Base-by-base conservation (phyloP, 2,888 invertebrate species). In the Biston betularia region DNA sequence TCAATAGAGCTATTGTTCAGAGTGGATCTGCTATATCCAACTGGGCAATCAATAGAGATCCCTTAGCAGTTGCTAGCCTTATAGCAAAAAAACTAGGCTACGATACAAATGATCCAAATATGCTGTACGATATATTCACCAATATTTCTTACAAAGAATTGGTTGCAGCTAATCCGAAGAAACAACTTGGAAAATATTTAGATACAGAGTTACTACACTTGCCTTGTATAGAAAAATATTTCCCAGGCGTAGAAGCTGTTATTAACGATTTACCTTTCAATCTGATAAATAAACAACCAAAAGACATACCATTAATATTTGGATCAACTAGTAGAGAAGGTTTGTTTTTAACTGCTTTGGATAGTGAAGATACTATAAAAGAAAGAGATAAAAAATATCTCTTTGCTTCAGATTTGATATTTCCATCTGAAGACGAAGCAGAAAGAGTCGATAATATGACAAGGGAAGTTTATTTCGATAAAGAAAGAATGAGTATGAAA, bases 271-370 rank as follows among this genome's bases (percentile, higher is more conserved):
- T 89, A 12, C 92, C 93, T 0, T 88, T 81, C 56, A 90, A 92
- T 69, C 69, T 91, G n/a, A 72, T 91, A 1, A 76, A 49, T 52
- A 84, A 77, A 6, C 85, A 85, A 15, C 75, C 85, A 2, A 85
- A 81, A 58, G 77, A 86, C 60, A 79, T 89, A 66, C 75, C 88
- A 15, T 64, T 87, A 0, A 88, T 89, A 4, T 81, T 81, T 59
- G 93, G 93, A 15, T 81, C 87, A 4, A 90, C 84, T 35, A 90
- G 88, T 63, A 86, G 76, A 64, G 92, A 92, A 84, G 92, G 91
- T 15, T 63, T 88, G 2, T 89, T 84, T 7, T 60, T 84, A 60
- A 66, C 78, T 40, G 73, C 76, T 8, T 63, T 75, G 34, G 79
- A 81, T 48, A 75, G 75, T 14, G 73, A 78, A 58, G 79, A 85